Evolutionary conservation across 2,113 vertebrate genomes (phyloP), one percentile per base, ranked within the genome.

Genomic region (Tenebrosternarchus preto): DNA sequence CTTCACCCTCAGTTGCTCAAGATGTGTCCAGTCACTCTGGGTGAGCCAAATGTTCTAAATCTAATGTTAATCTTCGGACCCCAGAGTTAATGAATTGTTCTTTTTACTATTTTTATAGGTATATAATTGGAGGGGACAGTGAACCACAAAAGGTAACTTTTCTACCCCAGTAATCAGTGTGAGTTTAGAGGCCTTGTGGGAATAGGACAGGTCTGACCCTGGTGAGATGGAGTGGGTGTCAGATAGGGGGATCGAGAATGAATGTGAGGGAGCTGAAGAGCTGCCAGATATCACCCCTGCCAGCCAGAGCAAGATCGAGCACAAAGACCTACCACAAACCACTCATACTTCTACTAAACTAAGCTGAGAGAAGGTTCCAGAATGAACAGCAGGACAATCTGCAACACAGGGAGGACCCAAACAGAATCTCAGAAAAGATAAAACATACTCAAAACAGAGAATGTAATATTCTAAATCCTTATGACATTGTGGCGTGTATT

Each of bases 71-170:
- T n/a, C n/a, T n/a, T n/a, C n/a, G 43, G 12, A 15, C 43, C 25
- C 1, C 24, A 16, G 36, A 6, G 24, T 31, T 71, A 63, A 31
- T 36, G 67, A 12, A 27, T 36, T 43, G 64, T 78, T 69, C 29
- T 20, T 33, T 36, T 68, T 11, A 39, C 19, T 1, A 15, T 22
- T 4, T 1, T 12, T 68, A n/a, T 11, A 31, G 17, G 50, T 24
- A 24, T 56, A 1, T 59, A 69, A 57, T 31, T 22, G 67, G 36
- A 71, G 36, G 0, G n/a, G 33, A 68, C 19, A 36, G 63, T 1
- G 29, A 66, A 68, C 22, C 76, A 15, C 22, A 69, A 61, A 71
- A 71, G 67, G 77, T 61, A 55, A 71, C 27, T 78, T 78, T 70
- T 11, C 4, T 33, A 5, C 11, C 29, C 27, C 17, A 20, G 56